A percentile compares a stretch with the other conserved stretches of the same genome.
Conservation (phyloP, 1,140 invertebrate species). For the Hypsibius dujardini region DNA sequence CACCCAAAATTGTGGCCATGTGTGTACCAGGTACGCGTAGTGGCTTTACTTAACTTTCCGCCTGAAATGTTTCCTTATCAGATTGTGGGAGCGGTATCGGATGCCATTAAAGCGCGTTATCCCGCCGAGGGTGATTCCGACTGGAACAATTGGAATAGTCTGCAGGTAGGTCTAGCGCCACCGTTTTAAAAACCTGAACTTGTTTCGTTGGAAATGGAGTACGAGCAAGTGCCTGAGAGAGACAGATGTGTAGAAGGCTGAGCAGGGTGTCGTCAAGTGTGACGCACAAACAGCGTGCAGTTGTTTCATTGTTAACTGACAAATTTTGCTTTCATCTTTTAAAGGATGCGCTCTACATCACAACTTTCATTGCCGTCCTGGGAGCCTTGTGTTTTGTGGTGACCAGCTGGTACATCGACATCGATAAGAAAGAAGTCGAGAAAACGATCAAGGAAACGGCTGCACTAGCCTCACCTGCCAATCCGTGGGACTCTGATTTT, state of each 20-base stretch:
- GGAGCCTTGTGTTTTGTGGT: conserved; percentile 75
- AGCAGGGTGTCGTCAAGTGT: too few species aligned
- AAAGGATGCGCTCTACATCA: conserved; percentile 75
- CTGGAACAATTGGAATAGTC: conserved; percentile 16
- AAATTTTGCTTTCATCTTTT: background rate
- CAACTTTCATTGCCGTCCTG: conserved; percentile 68
- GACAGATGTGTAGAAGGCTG: too few species aligned
- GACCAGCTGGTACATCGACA: conserved; percentile 63
- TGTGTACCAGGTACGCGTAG: too few species aligned
- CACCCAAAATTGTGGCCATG: too few species aligned
- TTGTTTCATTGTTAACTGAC: background rate
- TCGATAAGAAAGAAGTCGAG: conserved; percentile 47
- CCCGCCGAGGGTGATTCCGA: background rate
- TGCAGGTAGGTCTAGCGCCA: background rate
- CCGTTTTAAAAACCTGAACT: background rate
- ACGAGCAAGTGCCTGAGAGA: background rate
- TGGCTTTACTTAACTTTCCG: too few species aligned
- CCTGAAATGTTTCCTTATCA: too few species aligned
- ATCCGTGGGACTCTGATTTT: too few species aligned
- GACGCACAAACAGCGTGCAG: too few species aligned
- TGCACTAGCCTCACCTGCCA: too few species aligned
- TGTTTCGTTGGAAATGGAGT: background rate
- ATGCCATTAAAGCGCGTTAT: background rate
- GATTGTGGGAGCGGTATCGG: conserved; percentile 7
- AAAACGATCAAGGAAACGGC: background rate